A percentile compares a stretch with the other conserved stretches of the same genome.
Conservation (phyloP, 2,113 vertebrate species). For the Odontophorus gujanensis region DNA sequence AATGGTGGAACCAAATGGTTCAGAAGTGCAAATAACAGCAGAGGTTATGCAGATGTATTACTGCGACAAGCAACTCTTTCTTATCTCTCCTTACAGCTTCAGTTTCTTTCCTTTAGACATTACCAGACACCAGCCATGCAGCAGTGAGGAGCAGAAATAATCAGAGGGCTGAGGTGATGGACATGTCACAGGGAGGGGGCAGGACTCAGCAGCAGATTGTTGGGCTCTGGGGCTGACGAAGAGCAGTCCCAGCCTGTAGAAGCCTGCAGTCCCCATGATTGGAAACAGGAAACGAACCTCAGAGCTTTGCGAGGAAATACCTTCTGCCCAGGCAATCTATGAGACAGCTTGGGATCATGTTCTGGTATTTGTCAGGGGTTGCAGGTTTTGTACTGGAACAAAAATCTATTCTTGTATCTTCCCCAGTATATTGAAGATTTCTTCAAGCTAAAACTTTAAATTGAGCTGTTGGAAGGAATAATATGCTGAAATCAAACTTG, state of each 20-base stretch:
- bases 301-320: conserved; percentile 41
- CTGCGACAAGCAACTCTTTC: neutral
- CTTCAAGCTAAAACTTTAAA: neutral
- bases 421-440: neutral
- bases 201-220: neutral
- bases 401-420: neutral
- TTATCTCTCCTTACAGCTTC: neutral
- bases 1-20: neutral
- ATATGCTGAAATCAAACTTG: neutral
- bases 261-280: neutral
- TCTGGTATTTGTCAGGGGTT: conserved; percentile 44
- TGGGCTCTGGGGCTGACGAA: neutral
- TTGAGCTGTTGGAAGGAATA: neutral
- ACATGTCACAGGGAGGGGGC: neutral
- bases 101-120: neutral
- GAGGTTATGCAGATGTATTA: neutral
- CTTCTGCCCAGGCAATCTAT: neutral
- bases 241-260: conserved; percentile 34
- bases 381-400: neutral
- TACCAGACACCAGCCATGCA: neutral
- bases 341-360: conserved; percentile 23
- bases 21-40: neutral
- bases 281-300: conserved; percentile 61
- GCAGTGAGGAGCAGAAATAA: neutral
- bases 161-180: neutral